Percentiles rank a stretch among this genome's conserved stretches.
Conservation (phyloP, 2,888 invertebrate genomes). For the Trissonchulus latispiculum region DNA sequence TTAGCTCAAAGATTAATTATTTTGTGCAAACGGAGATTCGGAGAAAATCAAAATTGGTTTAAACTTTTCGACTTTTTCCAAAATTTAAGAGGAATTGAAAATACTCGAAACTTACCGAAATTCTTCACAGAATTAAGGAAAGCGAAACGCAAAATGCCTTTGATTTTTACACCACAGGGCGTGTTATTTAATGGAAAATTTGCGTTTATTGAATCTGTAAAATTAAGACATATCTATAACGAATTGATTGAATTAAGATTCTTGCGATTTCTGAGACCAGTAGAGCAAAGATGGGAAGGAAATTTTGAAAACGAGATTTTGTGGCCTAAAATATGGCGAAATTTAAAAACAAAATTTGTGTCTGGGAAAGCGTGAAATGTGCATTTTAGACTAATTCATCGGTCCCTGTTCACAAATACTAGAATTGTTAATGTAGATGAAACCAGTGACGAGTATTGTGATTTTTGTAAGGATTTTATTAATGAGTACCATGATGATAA, state of each 20-base stretch:
- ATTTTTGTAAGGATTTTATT: too few relatives aligned
- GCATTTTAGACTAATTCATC: neutral
- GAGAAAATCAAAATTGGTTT: neutral
- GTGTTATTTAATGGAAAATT: neutral
- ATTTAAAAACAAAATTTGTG: neutral
- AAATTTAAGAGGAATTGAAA: neutral
- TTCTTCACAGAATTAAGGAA: neutral
- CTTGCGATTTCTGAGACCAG: neutral
- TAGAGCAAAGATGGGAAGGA: slow-evolving; percentile 3
- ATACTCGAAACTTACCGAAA: neutral
- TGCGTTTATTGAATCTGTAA: neutral
- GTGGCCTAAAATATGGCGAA: neutral
- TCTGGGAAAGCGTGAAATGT: neutral
- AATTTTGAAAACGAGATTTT: neutral
- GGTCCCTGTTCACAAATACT: neutral
- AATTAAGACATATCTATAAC: neutral
- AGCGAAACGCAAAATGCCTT: neutral
- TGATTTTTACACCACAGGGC: neutral
- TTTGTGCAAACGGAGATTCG: neutral
- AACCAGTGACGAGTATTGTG: too few relatives aligned
- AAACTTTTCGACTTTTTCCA: neutral
- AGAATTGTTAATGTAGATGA: too few relatives aligned
- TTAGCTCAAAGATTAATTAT: neutral
- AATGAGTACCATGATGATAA: too few relatives aligned
- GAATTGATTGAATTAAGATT: neutral